Percentiles rank a stretch among this genome's conserved stretches.
These are phyloP conservation scores for Helostoma temminkii DNA, from an alignment of 2,797 vertebrate species.

Conservation along the genomic window DNA sequence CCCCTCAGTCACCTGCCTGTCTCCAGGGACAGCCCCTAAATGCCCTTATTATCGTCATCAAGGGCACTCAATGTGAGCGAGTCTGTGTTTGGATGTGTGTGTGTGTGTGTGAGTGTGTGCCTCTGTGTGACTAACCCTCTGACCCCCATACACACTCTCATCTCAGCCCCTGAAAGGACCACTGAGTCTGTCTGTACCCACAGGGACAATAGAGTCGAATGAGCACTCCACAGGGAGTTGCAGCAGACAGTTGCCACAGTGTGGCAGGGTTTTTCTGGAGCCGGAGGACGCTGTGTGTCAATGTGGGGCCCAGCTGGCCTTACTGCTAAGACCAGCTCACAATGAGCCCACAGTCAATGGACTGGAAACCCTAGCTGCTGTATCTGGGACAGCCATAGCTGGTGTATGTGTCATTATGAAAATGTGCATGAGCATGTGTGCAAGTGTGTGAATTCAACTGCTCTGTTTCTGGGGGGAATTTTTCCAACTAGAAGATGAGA, in stretches of 20 bases:
- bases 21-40: conserved; percentile 80
- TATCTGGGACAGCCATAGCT: conserved; percentile 78
- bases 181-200: conserved; percentile 68
- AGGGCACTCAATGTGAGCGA: conserved; percentile 69
- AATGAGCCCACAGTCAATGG: conserved; percentile 82
- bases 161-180: conserved; percentile 65
- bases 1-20: conserved; percentile 82
- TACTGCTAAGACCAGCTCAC: conserved; percentile 82
- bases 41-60: conserved; percentile 84
- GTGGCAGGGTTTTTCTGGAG: conserved; percentile 71
- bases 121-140: conserved; percentile 65
- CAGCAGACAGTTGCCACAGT: conserved; percentile 69
- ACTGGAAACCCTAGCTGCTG: conserved; percentile 77
- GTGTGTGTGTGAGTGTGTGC: conserved; percentile 29
- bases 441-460: conserved; percentile 62
- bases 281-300: conserved; percentile 77
- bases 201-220: conserved; percentile 75
- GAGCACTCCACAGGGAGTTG: conserved; percentile 70
- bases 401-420: conserved; percentile 68
- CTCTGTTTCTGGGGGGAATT: conserved; percentile 50
- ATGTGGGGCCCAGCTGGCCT: conserved; percentile 82
- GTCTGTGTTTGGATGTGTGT: conserved; percentile 25
- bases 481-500: conserved; percentile 68
- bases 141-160: conserved; percentile 58
- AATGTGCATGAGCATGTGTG: conserved; percentile 36